phyloP scores from a whole-genome alignment of 2,888 invertebrate species.

The Dicranocentrus wangi region DNA sequence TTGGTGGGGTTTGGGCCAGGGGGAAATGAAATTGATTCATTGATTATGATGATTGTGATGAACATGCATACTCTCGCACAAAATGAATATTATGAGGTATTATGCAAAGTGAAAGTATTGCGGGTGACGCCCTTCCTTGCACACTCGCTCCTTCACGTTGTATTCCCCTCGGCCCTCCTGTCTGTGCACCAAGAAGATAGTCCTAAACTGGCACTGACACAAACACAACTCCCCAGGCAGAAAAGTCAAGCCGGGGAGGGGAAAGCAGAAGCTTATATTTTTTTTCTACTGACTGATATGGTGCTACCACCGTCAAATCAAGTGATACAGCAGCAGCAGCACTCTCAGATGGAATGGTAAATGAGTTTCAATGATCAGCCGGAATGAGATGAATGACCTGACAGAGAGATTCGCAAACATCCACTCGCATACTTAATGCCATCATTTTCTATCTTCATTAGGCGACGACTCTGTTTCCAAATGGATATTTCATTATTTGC shows the following conservation, averaged over 20 bases:
- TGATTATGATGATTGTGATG: conserved; percentile 53
- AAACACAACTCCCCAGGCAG: no score
- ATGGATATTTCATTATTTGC: no score
- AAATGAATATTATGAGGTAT: conserved; percentile 42
- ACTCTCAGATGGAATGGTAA: conserved; percentile 30
- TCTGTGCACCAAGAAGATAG: no score
- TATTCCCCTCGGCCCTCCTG: no score
- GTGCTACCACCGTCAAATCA: conserved; percentile 5
- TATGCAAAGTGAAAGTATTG: conserved; percentile 62
- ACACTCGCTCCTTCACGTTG: neutral
- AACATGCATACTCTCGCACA: conserved; percentile 7
- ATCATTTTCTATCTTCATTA: neutral
- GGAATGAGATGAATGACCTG: conserved; percentile 49
- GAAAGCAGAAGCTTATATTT: no score
- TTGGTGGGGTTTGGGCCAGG: neutral
- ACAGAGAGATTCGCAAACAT: conserved; percentile 16
- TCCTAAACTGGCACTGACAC: no score
- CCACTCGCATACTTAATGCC: neutral
- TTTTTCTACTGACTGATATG: no score
- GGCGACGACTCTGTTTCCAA: no score
- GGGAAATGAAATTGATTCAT: conserved; percentile 53
- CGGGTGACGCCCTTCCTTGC: conserved; percentile 62
- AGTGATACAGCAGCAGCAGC: conserved; percentile 5
- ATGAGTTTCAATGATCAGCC: conserved; percentile 34
- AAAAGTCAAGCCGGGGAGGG: no score